phyloP scores from a whole-genome alignment of 2,888 invertebrate species.

The Neoscelio sp. region DNA sequence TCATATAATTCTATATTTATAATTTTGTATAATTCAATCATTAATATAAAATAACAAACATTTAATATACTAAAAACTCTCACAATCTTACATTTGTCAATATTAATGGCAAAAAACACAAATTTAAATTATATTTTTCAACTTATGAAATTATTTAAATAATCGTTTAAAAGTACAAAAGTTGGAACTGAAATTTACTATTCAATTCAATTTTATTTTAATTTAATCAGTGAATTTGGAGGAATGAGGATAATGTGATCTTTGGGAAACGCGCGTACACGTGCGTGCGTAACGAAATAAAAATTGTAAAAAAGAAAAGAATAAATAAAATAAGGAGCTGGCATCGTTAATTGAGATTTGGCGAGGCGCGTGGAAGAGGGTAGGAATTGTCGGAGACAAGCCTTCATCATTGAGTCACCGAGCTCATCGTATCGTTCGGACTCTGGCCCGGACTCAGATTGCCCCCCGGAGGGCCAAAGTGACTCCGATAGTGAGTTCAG shows the following conservation, averaged over 20 bases:
- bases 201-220: too few species aligned
- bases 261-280: constrained; percentile 49
- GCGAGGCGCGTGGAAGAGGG: constrained; percentile 28
- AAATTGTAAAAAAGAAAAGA: constrained; percentile 3
- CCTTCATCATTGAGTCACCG: constrained; percentile 82
- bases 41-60: too few species aligned
- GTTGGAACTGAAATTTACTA: too few species aligned
- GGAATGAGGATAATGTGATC: constrained; percentile 58
- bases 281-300: constrained; percentile 37
- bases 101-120: too few species aligned
- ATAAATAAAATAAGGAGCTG: constrained; percentile 37
- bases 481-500: constrained; percentile 71
- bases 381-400: constrained; percentile 56
- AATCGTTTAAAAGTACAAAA: too few species aligned
- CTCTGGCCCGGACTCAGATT: constrained; percentile 77
- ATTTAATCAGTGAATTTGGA: constrained; percentile 19
- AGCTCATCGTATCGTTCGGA: constrained; percentile 81
- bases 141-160: neutral
- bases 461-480: constrained; percentile 66
- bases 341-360: constrained; percentile 22
- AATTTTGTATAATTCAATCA: too few species aligned
- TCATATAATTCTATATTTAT: too few species aligned
- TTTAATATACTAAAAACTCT: too few species aligned
- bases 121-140: too few species aligned
- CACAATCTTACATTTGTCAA: too few species aligned